Base-by-base conservation (phyloP, 2,113 vertebrate genomes). In the Upupa epops region DNA sequence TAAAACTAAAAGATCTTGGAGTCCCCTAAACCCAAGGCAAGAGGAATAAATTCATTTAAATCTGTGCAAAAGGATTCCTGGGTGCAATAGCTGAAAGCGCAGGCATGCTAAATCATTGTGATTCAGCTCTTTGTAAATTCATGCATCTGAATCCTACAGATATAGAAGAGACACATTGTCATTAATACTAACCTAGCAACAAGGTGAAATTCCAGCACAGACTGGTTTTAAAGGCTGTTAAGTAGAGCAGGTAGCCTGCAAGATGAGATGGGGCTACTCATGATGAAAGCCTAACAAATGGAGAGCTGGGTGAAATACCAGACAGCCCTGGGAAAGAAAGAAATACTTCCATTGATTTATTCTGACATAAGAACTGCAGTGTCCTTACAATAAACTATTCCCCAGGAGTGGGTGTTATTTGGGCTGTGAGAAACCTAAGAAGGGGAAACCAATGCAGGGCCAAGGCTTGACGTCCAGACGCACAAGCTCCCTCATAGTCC, bases 381-480 rank as follows among this genome's bases (percentile, higher is more conserved):
- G 66, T 46, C 77, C 73, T 65, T 61, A n/a, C 12, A 75, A 88
- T 34, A 82, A 92, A 51, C 25, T 26, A 3, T 61, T 58, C 13
- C 61, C 24, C 36, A 55, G 61, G 40, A 51, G 51, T 4, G n/a
- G 61, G 58, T 64, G 46, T 68, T 86, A 40, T 52, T 84, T 72
- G 45, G 45, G n/a, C 48, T 59, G 22, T 37, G 17, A 79, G 74
- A 72, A 78, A 84, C 31, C 20, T 61, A 61, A 82, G 69, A 65
- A 52, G 9, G 77, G 83, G 81, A 96, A 95, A 93, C 83, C 48
- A 70, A 95, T 92, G 88, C 77, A 96, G 55, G 49, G 74, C n/a
- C 46, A 22, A 29, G 58, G 20, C 32, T 64, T 37, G 46, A 49
- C 73, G 16, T 31, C 24, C 48, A 73, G 48, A n/a, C 81, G 58